Evolutionary conservation across 2,113 vertebrate species (phyloP), one percentile per base, ranked within the genome.

Genomic region (Tonatia bakeri): DNA sequence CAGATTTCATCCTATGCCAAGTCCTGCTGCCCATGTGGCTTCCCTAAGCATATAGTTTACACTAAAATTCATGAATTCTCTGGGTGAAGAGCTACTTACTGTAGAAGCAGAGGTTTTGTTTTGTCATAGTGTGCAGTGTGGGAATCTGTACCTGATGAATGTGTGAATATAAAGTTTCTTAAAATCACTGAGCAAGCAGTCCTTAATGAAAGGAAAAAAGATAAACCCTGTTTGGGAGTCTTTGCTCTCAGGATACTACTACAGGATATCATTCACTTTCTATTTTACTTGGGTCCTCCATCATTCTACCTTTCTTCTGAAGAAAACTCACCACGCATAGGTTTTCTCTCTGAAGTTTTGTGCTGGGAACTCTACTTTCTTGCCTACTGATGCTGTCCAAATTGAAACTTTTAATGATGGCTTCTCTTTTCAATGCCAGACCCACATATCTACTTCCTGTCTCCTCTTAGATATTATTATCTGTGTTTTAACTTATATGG

Each of bases 251-350:
- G 45, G n/a, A 47, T 77, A 16, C 64, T 69, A 31, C 47, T 67
- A 16, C 31, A 47, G 33, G 36, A 12, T 22, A 38, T 43, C 8
- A 20, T 3, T 10, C 12, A 14, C 1, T 59, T 79, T 5, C 10
- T 38, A 12, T 10, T 6, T 45, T 7, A 26, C 61, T n/a, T 0
- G 1, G 3, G 0, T 86, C 7, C 6, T 52, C 45, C 52, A 33
- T 59, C 33, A 33, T 15, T 54, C 26, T 77, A 15, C 16, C 54
- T 86, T 31, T 13, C 50, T 50, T 50, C 31, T 75, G 9, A 7
- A 36, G 1, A 36, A 65, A 65, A 31, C 20, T 50, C 3, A 5
- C 13, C 33, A 26, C 1, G 1, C 10, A 1, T 24, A 28, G 50
- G 22, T 2, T 73, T 61, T 61, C 15, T 45, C 36, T 85, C 80